A percentile compares a stretch with the other conserved stretches of the same genome.
These are phyloP conservation scores for Harpagus bidentatus DNA, from an alignment of 2,113 vertebrate genomes.

Conservation along the genomic window DNA sequence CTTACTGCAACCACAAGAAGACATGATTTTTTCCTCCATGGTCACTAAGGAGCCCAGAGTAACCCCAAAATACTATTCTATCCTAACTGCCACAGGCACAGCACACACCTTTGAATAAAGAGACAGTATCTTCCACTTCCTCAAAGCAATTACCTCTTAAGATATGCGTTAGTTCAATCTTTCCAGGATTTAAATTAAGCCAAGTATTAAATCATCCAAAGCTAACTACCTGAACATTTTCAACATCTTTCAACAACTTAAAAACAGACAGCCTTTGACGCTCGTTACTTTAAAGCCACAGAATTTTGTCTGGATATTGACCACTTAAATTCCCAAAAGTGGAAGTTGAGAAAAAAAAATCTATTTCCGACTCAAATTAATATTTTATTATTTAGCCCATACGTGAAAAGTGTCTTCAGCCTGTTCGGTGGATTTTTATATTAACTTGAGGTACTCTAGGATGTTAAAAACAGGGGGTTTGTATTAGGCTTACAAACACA, in stretches of 20 bases:
- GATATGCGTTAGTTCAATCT: not conserved
- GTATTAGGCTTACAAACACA: not conserved
- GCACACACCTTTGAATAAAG: not conserved
- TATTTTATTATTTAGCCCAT: not conserved
- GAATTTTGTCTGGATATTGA: conserved; percentile 20
- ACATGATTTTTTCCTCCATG: not conserved
- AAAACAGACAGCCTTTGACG: conserved; percentile 6
- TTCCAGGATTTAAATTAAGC: conserved; percentile 43
- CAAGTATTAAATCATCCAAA: conserved; percentile 21
- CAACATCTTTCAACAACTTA: not conserved
- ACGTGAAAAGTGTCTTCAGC: not conserved
- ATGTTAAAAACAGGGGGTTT: not conserved
- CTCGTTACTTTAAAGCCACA: not conserved
- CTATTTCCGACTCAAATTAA: not conserved
- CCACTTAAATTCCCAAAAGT: not conserved
- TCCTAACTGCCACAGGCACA: not conserved
- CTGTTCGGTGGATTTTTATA: not conserved
- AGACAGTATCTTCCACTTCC: not conserved
- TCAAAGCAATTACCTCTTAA: conserved; percentile 11
- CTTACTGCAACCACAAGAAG: not conserved
- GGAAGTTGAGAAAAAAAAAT: not conserved
- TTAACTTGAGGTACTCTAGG: not conserved
- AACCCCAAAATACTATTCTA: not conserved
- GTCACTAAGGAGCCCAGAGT: not conserved
- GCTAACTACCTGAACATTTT: conserved; percentile 10